A percentile compares a stretch with the other conserved stretches of the same genome.
phyloP scores from a whole-genome alignment of 2,797 vertebrate species.

The Prionace glauca region DNA sequence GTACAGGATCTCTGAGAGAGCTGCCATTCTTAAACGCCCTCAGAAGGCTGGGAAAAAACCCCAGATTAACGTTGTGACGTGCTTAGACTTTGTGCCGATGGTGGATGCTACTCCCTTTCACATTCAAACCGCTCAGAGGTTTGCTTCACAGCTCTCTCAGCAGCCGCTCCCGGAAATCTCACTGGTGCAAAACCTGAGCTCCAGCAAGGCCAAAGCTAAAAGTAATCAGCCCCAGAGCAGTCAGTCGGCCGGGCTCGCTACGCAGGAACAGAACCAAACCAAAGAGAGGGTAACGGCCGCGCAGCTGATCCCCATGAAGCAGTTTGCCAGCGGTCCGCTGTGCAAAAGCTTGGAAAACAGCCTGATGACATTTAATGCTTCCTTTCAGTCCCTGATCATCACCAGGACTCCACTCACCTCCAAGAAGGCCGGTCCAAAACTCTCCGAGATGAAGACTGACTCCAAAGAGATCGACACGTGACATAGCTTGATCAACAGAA shows the following conservation, averaged over 20 bases:
- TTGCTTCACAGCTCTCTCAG: neutral
- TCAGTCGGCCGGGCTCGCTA: too few species aligned
- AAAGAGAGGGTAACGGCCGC: neutral
- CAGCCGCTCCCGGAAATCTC: neutral
- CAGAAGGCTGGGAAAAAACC: constrained; percentile 41
- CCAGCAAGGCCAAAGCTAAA: constrained; percentile 33
- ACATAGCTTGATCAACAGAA: neutral
- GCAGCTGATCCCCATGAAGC: neutral
- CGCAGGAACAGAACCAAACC: neutral
- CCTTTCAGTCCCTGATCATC: constrained; percentile 10
- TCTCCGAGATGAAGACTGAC: neutral
- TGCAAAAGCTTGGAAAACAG: neutral
- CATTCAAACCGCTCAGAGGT: neutral
- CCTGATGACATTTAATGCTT: neutral
- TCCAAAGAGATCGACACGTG: constrained; percentile 17
- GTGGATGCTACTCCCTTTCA: neutral
- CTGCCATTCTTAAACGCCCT: constrained; percentile 3
- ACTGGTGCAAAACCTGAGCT: neutral
- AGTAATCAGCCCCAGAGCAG: neutral
- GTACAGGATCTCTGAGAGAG: neutral
- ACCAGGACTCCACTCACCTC: neutral
- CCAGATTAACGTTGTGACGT: neutral
- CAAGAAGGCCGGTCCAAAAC: neutral
- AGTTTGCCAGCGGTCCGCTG: neutral
- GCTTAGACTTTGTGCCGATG: neutral